A percentile compares a stretch with the other conserved stretches of the same genome.
Conservation (phyloP, 2,797 vertebrate species). For the Sebastes steindachneri region DNA sequence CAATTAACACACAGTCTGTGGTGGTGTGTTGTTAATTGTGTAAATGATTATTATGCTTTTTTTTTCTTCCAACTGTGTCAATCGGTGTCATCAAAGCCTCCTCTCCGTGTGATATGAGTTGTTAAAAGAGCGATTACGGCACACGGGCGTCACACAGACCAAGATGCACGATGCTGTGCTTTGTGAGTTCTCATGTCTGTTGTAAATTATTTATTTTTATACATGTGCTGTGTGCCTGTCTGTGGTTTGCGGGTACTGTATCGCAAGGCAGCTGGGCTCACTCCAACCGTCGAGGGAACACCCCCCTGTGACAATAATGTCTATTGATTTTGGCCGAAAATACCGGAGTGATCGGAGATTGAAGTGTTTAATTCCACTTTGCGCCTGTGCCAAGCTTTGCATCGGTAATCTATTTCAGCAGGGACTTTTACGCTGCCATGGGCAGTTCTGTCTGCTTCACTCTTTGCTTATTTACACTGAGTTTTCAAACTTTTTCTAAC, state of each 20-base stretch:
- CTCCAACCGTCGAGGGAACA: conserved; percentile 34
- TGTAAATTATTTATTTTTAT: conserved; percentile 7
- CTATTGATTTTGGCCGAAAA: conserved; percentile 80
- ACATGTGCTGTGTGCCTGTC: neutral
- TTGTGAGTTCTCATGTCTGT: conserved; percentile 9
- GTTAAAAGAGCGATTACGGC: conserved; percentile 26
- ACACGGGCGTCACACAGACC: conserved; percentile 12
- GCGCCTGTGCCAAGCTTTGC: conserved; percentile 69
- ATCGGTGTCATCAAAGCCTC: neutral
- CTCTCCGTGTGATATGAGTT: neutral
- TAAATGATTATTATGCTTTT: neutral
- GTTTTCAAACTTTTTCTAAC: neutral
- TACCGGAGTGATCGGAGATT: conserved; percentile 73
- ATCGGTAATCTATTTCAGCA: conserved; percentile 77
- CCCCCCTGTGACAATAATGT: conserved; percentile 72
- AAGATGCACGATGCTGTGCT: conserved; percentile 10
- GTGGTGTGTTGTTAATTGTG: neutral
- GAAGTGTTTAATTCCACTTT: conserved; percentile 81
- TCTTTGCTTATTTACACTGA: conserved; percentile 2
- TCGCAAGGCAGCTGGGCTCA: conserved; percentile 41
- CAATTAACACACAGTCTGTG: conserved; percentile 2
- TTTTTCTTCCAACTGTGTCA: neutral
- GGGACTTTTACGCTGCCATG: conserved; percentile 51
- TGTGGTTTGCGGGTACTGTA: conserved; percentile 10
- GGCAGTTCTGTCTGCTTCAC: conserved; percentile 47